Conservation (phyloP, 2,113 vertebrate species). For the Oxyruncus cristatus region DNA sequence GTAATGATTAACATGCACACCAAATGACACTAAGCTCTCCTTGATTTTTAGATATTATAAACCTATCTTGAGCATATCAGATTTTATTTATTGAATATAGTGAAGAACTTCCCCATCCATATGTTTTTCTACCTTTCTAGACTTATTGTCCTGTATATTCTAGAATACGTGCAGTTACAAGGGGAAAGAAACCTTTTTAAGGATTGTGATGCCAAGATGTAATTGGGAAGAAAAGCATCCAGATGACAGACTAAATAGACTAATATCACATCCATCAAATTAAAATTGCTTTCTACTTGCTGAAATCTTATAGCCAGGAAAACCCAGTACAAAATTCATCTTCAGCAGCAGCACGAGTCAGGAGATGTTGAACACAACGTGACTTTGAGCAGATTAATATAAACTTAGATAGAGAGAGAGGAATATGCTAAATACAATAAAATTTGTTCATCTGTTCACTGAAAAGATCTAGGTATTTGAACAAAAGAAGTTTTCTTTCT, state of each 20-base stretch:
- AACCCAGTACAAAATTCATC: not conserved
- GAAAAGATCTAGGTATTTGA: not conserved
- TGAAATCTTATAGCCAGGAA: not conserved
- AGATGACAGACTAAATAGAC: not conserved
- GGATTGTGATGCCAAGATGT: not conserved
- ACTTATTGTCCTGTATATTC: not conserved
- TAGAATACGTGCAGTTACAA: not conserved
- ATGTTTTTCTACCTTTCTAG: not conserved
- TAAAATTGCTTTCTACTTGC: not conserved
- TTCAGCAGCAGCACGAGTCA: not conserved
- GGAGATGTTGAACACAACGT: not conserved
- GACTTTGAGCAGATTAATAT: not conserved
- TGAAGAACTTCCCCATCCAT: not conserved
- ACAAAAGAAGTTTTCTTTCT: not conserved
- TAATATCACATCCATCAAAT: not conserved
- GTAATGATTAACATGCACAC: not conserved
- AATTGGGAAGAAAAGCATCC: not conserved
- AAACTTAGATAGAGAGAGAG: not conserved
- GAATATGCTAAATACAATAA: not conserved
- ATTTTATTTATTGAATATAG: not conserved
- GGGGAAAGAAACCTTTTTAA: not conserved
- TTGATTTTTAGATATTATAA: not conserved
- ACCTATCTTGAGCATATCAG: not conserved
- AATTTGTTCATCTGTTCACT: not conserved
- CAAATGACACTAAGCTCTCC: not conserved